Conservation (phyloP, 1,140 invertebrate genomes). For the Drosophila fuyamai region DNA sequence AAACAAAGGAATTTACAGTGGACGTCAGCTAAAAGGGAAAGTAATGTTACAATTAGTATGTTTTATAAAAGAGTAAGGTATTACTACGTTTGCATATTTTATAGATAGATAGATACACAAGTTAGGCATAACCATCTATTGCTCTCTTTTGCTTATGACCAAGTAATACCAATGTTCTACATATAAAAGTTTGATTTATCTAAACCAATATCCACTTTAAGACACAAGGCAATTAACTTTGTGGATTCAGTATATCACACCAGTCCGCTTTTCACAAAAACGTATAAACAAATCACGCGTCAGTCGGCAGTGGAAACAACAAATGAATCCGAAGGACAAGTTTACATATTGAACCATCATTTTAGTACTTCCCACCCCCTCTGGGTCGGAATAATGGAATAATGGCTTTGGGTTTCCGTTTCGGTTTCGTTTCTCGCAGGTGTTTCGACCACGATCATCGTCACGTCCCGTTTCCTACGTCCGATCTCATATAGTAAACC, state of each 20-base stretch:
- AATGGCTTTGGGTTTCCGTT: slow-evolving; percentile 48
- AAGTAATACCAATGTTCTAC: too few relatives aligned
- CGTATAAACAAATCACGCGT: slow-evolving; percentile 46
- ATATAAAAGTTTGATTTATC: background rate
- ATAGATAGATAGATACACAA: too few relatives aligned
- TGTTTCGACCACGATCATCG: slow-evolving; percentile 27
- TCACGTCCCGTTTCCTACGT: slow-evolving; percentile 29
- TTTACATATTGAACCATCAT: slow-evolving; percentile 41
- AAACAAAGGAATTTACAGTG: slow-evolving; percentile 39
- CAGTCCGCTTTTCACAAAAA: slow-evolving; percentile 10
- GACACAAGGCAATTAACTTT: slow-evolving; percentile 3
- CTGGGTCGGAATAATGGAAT: slow-evolving; percentile 13
- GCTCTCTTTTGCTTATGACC: too few relatives aligned
- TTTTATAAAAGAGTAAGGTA: too few relatives aligned
- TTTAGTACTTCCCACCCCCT: slow-evolving; percentile 11
- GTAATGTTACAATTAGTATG: background rate
- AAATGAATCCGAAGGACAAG: slow-evolving; percentile 38
- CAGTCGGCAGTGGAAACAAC: background rate
- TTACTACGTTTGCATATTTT: too few relatives aligned
- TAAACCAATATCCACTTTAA: background rate
- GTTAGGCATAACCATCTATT: too few relatives aligned
- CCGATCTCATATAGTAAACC: slow-evolving; percentile 28
- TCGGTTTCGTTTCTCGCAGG: slow-evolving; percentile 40
- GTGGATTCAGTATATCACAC: background rate
- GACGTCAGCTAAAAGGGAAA: background rate